Percentiles rank a stretch among this genome's conserved stretches.
Conservation (phyloP, 2,113 vertebrate species). For the Cyphomyrus plagiostoma region DNA sequence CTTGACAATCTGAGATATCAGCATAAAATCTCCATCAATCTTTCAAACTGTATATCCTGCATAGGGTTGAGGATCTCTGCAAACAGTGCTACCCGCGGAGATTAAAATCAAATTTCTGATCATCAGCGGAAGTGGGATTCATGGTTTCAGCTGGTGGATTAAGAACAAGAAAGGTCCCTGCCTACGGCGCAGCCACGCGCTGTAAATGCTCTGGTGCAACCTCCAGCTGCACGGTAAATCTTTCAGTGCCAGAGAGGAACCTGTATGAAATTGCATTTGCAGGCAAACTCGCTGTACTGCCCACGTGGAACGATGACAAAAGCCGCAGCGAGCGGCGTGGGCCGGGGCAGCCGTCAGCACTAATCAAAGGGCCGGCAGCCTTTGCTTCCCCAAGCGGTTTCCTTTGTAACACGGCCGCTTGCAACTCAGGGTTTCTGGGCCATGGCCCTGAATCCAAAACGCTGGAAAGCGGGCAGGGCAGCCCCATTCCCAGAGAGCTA, state of each 20-base stretch:
- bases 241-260: background rate
- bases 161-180: background rate
- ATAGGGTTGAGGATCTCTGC: background rate
- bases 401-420: background rate
- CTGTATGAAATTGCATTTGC: slow-evolving; percentile 1
- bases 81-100: background rate
- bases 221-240: background rate
- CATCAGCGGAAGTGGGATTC: background rate
- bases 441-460: background rate
- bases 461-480: background rate
- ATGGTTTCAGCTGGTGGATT: background rate
- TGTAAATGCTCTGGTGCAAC: background rate
- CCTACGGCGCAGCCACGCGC: background rate
- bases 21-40: background rate
- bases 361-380: background rate
- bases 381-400: background rate
- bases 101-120: background rate
- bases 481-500: background rate
- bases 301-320: background rate
- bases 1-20: background rate
- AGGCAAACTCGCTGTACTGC: background rate
- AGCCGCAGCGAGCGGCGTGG: background rate
- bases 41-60: background rate
- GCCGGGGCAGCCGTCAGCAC: background rate
- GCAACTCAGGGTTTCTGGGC: background rate